Conservation (phyloP, 1,140 invertebrate species). For the Drosophila suzukii region DNA sequence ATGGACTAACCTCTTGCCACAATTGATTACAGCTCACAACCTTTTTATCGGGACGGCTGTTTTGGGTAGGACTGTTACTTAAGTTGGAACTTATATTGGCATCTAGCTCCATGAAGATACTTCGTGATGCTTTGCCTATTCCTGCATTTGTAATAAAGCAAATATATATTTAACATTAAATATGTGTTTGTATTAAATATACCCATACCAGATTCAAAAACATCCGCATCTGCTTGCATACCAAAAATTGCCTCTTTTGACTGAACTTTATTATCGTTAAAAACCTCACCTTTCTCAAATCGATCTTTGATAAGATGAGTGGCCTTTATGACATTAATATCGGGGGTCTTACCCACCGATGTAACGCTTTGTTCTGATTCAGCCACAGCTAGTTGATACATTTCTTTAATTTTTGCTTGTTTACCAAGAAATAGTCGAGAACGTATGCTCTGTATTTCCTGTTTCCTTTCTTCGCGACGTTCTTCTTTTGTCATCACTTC, state of each 20-base stretch:
- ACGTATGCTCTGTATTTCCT: constrained; percentile 93
- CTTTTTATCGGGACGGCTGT: constrained; percentile 7
- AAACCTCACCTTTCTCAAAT: constrained; percentile 91
- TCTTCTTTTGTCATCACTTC: constrained; percentile 88
- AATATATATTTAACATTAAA: background rate
- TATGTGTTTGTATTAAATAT: background rate
- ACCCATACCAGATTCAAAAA: constrained; percentile 91
- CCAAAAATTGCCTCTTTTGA: constrained; percentile 1
- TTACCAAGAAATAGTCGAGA: constrained; percentile 94
- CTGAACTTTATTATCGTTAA: constrained; percentile 83
- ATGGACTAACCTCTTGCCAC: constrained; percentile 25
- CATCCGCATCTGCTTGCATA: constrained; percentile 88
- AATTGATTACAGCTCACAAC: background rate
- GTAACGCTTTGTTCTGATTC: constrained; percentile 89
- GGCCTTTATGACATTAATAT: constrained; percentile 87
- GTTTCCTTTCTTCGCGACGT: constrained; percentile 92
- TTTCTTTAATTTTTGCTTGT: constrained; percentile 95
- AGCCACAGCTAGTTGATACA: constrained; percentile 95
- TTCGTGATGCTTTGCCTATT: constrained; percentile 94
- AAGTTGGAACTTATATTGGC: constrained; percentile 85
- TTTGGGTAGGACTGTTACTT: background rate
- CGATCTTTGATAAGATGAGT: constrained; percentile 91
- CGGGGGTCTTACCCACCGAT: constrained; percentile 87
- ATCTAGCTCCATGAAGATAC: constrained; percentile 93
- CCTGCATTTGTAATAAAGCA: constrained; percentile 85